phyloP scores from a whole-genome alignment of 2,113 vertebrate genomes.

The Pomatostomus ruficeps region DNA sequence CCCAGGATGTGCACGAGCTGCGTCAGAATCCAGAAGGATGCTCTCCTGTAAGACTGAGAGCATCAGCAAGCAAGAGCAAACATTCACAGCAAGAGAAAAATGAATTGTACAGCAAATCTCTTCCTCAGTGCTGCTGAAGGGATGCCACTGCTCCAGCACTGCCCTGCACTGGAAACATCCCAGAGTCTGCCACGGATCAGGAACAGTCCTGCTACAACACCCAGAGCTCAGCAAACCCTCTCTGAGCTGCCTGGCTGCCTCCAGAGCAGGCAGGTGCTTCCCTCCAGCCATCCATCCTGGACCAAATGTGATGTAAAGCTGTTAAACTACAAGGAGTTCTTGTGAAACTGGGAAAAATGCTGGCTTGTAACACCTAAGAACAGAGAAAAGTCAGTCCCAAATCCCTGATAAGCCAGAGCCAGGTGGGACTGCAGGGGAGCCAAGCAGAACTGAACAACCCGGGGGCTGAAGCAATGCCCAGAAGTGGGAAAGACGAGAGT shows the following conservation, averaged over 20 bases:
- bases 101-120: neutral
- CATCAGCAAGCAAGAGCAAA: neutral
- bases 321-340: neutral
- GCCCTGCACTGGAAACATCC: neutral
- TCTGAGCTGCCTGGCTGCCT: neutral
- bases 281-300: neutral
- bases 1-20: neutral
- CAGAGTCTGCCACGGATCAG: neutral
- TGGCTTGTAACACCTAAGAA: neutral
- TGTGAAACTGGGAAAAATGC: neutral
- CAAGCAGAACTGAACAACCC: neutral
- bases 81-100: neutral
- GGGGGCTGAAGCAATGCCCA: neutral
- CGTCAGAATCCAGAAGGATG: neutral
- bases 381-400: neutral
- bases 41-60: neutral
- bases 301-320: rapidly evolving
- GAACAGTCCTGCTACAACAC: neutral
- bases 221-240: neutral
- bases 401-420: neutral
- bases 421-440: neutral
- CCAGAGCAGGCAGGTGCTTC: neutral
- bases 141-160: neutral
- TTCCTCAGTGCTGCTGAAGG: neutral
- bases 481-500: neutral